A percentile compares a stretch with the other conserved stretches of the same genome.
phyloP scores from a whole-genome alignment of 2,113 vertebrate species.

The Penelope pileata region DNA sequence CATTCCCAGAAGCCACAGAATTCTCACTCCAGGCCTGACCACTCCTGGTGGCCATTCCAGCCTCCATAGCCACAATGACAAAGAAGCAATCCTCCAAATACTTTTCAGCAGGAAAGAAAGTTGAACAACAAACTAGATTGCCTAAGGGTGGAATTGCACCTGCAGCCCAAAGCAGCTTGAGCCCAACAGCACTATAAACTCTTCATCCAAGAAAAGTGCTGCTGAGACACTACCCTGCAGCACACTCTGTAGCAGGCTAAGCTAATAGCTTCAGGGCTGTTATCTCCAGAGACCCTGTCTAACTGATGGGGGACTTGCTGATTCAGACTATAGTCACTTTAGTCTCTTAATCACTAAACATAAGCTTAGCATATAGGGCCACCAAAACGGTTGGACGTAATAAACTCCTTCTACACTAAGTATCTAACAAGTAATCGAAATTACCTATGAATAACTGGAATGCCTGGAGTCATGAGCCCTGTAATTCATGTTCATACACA shows the following conservation, averaged over 20 bases:
- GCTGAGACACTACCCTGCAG: not conserved
- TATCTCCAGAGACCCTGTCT: not conserved
- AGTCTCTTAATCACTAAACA: not conserved
- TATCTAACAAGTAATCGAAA: not conserved
- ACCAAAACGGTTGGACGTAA: accelerated
- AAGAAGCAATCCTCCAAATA: not conserved
- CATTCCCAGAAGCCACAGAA: not conserved
- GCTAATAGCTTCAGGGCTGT: not conserved
- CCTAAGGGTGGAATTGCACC: not conserved
- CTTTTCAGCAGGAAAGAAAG: not conserved
- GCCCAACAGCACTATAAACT: not conserved
- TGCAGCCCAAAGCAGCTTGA: not conserved
- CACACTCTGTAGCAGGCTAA: not conserved
- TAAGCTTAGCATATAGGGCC: not conserved
- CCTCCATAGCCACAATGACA: not conserved
- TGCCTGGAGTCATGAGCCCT: accelerated
- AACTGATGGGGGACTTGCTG: too few species aligned
- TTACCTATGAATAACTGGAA: not conserved
- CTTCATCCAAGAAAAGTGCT: not conserved
- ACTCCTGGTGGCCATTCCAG: not conserved
- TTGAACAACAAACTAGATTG: not conserved
- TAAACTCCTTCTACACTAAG: not conserved
- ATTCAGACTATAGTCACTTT: not conserved
- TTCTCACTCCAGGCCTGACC: accelerated
- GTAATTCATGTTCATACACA: accelerated